Conservation (phyloP, 2,113 vertebrate species). For the Petromus typicus region DNA sequence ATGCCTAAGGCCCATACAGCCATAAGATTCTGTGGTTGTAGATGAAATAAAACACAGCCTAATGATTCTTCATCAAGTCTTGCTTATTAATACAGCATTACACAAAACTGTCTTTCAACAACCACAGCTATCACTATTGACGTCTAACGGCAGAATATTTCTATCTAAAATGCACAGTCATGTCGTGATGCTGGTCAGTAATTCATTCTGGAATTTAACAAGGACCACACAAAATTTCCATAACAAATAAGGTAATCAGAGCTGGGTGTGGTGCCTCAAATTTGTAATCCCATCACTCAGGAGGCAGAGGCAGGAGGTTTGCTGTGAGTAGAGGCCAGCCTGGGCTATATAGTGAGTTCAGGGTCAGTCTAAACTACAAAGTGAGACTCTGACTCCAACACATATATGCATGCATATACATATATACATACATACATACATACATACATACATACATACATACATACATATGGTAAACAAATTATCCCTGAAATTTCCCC, state of each 20-base stretch:
- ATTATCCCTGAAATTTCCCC: background rate
- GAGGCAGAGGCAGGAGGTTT: too few relatives aligned
- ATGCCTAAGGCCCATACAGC: background rate
- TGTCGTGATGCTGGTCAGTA: background rate
- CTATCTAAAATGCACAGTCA: background rate
- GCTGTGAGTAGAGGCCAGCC: too few relatives aligned
- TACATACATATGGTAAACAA: too few relatives aligned
- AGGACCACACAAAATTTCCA: background rate
- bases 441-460: too few relatives aligned
- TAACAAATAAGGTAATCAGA: background rate
- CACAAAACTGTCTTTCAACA: constrained; percentile 10
- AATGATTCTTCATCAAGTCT: background rate
- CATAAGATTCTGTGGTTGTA: background rate
- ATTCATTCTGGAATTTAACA: background rate
- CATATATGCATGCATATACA: too few relatives aligned
- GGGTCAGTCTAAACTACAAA: too few relatives aligned
- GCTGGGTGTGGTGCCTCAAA: too few relatives aligned
- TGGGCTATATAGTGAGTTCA: too few relatives aligned
- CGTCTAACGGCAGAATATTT: background rate
- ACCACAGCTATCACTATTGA: background rate
- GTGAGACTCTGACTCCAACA: too few relatives aligned
- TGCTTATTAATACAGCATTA: constrained; percentile 29
- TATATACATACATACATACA: too few relatives aligned
- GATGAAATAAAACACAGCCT: constrained; percentile 23
- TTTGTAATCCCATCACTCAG: too few relatives aligned